Evolutionary conservation across 2,113 vertebrate species (phyloP), one percentile per base, ranked within the genome.

Genomic region (Corythornis cristatus): DNA sequence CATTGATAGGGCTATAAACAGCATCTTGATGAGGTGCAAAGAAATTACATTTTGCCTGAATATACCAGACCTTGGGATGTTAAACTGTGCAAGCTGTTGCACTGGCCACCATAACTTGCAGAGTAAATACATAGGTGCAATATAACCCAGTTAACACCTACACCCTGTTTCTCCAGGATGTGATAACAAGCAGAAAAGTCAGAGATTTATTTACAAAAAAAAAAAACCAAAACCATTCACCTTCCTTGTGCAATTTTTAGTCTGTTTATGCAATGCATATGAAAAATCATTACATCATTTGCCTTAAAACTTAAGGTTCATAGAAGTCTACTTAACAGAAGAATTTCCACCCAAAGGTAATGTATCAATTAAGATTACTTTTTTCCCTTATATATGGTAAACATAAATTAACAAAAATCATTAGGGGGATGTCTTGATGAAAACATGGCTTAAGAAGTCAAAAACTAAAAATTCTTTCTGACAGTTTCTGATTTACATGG

Each of bases 191-290:
- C 37, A 64, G 42, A 51, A 66, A 77, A 94, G 3, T 48, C 28
- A 88, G 57, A 83, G 43, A 71, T 92, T 72, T 89, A 81, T 86
- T 78, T 82, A 65, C 40, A 57, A 68, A 96, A 82, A 12, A 37
- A 37, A 37, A 37, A 37, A 10, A 4, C 4, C 37, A 37, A 37
- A 10, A 37, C 53, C 86, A 43, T 64, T 82, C 61, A 84, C 40
- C 53, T 57, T 78, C 33, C 61, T 71, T 1, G 5, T 73, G 62
- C 50, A 87, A 25, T 83, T 85, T 85, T 21, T 62, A 42, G 58
- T 64, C 83, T 83, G 64, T 66, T 50, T 65, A 65, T 65, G 66
- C 21, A 94, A 42, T 22, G 33, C 23, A 75, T 11, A 37, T 6
- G 15, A 37, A 92, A 72, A 53, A 83, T 33, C 8, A 45, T 82